These are phyloP conservation scores for Notodonta dromedarius DNA, from an alignment of 2,888 invertebrate species.

Conservation along the genomic window DNA sequence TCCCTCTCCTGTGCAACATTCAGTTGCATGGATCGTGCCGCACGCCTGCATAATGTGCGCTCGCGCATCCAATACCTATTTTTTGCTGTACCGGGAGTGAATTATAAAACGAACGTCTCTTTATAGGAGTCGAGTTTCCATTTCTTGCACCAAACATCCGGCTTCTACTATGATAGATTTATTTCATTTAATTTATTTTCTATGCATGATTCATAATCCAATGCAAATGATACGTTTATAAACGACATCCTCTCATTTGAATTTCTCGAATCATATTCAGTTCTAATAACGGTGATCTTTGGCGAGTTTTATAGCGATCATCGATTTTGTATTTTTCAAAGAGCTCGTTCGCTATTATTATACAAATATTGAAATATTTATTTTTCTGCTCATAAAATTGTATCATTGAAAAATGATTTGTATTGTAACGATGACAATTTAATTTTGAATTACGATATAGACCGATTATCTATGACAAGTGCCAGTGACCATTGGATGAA, in stretches of 20 bases:
- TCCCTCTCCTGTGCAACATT: constrained; percentile 37
- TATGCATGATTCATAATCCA: neutral
- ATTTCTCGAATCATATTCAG: neutral
- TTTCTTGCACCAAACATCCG: constrained; percentile 59
- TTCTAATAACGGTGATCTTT: neutral
- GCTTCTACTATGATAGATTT: constrained; percentile 48
- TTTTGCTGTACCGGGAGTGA: constrained; percentile 75
- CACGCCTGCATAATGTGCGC: constrained; percentile 80
- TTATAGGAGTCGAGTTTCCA: constrained; percentile 61
- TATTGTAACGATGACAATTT: no score
- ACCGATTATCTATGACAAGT: no score
- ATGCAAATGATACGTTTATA: neutral
- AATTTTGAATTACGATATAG: no score
- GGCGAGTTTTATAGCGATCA: neutral
- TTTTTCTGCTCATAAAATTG: no score
- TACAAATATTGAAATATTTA: neutral
- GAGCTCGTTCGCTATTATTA: neutral
- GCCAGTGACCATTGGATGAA: no score
- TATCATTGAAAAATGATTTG: no score
- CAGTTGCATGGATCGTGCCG: constrained; percentile 68
- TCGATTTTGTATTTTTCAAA: neutral
- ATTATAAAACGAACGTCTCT: constrained; percentile 80
- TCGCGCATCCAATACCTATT: constrained; percentile 72
- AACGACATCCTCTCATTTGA: no score
- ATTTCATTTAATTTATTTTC: constrained; percentile 2